A percentile compares a stretch with the other conserved stretches of the same genome.
Conservation (phyloP, 1,140 invertebrate species). For the Heliconius melpomene region DNA sequence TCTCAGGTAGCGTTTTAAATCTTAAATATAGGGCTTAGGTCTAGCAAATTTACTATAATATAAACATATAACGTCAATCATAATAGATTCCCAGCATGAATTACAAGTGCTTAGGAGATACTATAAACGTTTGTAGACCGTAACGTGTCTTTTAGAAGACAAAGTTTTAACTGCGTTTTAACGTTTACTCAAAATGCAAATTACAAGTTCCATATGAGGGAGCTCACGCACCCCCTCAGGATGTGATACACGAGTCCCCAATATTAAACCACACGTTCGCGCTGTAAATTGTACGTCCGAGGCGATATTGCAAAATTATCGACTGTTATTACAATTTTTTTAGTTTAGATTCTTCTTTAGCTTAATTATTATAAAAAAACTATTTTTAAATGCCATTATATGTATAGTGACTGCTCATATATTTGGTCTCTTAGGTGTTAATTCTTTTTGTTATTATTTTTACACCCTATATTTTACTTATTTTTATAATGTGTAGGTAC, state of each 20-base stretch:
- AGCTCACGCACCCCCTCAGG: constrained; percentile 50
- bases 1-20: no score
- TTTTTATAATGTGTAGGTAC: no score
- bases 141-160: constrained; percentile 56
- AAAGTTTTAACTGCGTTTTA: constrained; percentile 65
- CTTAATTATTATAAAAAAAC: no score
- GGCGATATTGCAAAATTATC: constrained; percentile 16
- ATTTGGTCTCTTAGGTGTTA: no score
- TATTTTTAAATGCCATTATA: no score
- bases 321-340: neutral
- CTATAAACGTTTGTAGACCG: constrained; percentile 52
- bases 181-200: constrained; percentile 72
- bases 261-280: constrained; percentile 72
- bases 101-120: constrained; percentile 30
- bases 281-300: constrained; percentile 63
- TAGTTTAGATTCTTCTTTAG: neutral
- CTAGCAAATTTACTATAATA: neutral
- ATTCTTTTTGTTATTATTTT: no score
- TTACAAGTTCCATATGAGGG: constrained; percentile 61
- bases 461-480: no score
- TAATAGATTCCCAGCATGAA: constrained; percentile 7
- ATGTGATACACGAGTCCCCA: constrained; percentile 67
- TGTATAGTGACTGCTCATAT: no score
- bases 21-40: no score
- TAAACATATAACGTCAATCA: neutral